phyloP scores from a whole-genome alignment of 2,113 vertebrate genomes.

The Sturnus vulgaris region DNA sequence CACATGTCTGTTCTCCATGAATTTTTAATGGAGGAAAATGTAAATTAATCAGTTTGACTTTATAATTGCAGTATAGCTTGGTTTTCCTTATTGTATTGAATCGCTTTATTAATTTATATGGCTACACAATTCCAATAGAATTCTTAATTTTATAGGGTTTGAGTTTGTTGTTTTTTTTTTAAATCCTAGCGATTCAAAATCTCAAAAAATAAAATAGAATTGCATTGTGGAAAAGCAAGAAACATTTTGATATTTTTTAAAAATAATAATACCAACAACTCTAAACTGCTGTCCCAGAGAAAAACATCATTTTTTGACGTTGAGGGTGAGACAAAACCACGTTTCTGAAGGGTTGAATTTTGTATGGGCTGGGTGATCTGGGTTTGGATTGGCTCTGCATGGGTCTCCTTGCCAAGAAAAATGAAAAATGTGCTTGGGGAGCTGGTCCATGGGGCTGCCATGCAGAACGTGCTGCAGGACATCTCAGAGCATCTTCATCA shows the following conservation, averaged over 20 bases:
- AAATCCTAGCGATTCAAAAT: background rate
- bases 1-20: background rate
- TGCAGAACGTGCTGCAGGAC: background rate
- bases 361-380: background rate
- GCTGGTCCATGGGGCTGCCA: background rate
- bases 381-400: background rate
- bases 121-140: background rate
- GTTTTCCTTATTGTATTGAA: background rate
- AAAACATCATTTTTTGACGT: background rate
- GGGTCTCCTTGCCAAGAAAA: background rate
- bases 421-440: background rate
- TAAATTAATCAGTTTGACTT: slow-evolving; percentile 7
- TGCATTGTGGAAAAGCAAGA: background rate
- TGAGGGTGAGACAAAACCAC: background rate
- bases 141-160: background rate
- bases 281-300: background rate
- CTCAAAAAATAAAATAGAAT: background rate
- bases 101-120: background rate
- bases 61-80: background rate
- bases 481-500: accelerated
- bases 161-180: background rate
- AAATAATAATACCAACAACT: background rate
- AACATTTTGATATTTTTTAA: background rate
- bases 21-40: background rate
- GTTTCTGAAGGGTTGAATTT: background rate